Evolutionary conservation across 1,140 invertebrate species (phyloP).

Genomic region (Drosophila ambigua): DNA sequence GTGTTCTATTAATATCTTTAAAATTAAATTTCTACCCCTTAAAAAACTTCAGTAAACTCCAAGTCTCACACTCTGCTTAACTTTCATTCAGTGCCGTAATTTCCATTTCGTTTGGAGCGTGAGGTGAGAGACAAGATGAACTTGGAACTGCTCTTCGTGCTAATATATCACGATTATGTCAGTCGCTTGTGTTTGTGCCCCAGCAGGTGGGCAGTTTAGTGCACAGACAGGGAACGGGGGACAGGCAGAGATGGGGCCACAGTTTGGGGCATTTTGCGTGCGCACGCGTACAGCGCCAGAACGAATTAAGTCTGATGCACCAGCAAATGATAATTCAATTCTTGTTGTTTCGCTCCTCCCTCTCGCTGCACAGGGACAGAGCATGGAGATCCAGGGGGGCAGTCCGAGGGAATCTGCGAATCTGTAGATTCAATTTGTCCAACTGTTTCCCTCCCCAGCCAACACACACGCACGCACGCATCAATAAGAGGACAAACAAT

Average conservation of each 20-base stretch:
- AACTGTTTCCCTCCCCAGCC: conserved; percentile 46
- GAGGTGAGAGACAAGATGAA: conserved; percentile 37
- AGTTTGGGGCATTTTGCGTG: conserved; percentile 54
- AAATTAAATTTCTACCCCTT: too few species aligned
- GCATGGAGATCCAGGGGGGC: not conserved
- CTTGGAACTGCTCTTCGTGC: conserved; percentile 56
- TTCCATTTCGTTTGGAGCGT: conserved; percentile 20
- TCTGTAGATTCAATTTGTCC: conserved; percentile 70
- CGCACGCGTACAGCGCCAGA: conserved; percentile 80
- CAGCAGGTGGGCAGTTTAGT: conserved; percentile 53
- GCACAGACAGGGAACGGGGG: not conserved
- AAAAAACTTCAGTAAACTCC: too few species aligned
- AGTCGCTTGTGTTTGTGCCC: conserved; percentile 69
- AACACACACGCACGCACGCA: conserved; percentile 58
- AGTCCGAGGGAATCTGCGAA: not conserved
- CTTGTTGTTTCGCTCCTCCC: not conserved
- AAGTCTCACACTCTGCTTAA: too few species aligned
- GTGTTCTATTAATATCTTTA: too few species aligned
- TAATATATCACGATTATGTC: conserved; percentile 82
- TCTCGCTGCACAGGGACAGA: not conserved
- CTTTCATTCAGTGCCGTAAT: conserved; percentile 10
- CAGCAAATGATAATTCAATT: conserved; percentile 80
- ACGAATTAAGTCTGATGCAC: conserved; percentile 78
- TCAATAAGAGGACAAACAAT: conserved; percentile 59
- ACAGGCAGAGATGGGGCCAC: not conserved